These are phyloP conservation scores for Drosophila aff. DNA, from an alignment of 1,140 invertebrate genomes.

Conservation along the genomic window DNA sequence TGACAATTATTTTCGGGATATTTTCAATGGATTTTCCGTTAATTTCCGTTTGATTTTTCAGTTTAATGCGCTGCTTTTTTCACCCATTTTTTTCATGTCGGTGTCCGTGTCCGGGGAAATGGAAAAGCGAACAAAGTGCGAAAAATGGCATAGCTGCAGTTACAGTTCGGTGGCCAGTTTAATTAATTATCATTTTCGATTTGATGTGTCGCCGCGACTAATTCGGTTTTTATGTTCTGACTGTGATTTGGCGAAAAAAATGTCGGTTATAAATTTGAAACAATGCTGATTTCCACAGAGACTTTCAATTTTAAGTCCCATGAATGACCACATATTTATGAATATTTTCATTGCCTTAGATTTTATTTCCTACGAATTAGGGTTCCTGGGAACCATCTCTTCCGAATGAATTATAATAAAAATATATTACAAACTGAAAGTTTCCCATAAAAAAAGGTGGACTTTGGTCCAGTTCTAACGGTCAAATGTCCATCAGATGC, in stretches of 20 bases:
- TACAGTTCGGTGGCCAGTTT: conserved; percentile 34
- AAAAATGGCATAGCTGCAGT: conserved; percentile 49
- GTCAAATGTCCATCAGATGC: conserved; percentile 76
- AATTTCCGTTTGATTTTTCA: conserved; percentile 56
- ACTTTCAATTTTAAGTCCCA: conserved; percentile 1
- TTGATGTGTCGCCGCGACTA: conserved; percentile 69
- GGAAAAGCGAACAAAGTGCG: conserved; percentile 39
- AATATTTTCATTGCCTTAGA: not conserved
- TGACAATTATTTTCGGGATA: conserved; percentile 62
- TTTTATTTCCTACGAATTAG: not conserved
- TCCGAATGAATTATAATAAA: not conserved
- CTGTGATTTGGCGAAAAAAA: conserved; percentile 26
- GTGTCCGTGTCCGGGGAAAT: conserved; percentile 30
- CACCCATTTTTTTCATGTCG: conserved; percentile 24
- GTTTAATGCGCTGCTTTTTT: conserved; percentile 50
- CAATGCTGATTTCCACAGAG: not conserved
- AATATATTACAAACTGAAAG: not conserved
- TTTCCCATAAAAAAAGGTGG: conserved; percentile 13
- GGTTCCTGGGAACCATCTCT: not conserved
- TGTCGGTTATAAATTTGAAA: conserved; percentile 18
- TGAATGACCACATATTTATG: conserved; percentile 5
- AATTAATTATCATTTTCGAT: conserved; percentile 79
- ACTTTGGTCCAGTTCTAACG: conserved; percentile 51
- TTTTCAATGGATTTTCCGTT: conserved; percentile 70
- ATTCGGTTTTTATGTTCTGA: conserved; percentile 66